Evolutionary conservation across 2,113 vertebrate species (phyloP), one percentile per base, ranked within the genome.

Genomic region (Haemorhous mexicanus): DNA sequence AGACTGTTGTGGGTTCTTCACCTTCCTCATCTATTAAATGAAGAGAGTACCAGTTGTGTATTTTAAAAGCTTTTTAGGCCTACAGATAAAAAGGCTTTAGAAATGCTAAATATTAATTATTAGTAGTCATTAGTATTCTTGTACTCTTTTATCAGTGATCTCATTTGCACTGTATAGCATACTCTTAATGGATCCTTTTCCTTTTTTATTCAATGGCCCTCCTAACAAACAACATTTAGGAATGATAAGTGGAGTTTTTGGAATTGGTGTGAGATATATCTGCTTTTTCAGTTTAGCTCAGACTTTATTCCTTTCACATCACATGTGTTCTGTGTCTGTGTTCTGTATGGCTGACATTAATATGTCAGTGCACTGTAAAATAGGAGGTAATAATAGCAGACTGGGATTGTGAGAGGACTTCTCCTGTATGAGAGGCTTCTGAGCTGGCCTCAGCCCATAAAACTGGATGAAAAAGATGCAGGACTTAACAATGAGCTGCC

Each of bases 31-130:
- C 78, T 79, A 12, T 41, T 91, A 91, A 78, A 58, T 76, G 50
- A 70, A 66, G 46, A 82, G 49, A 66, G 23, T 82, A 95, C 22
- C 47, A 23, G 35, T 73, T 80, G 43, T 8, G 1, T 76, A 59
- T 91, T 96, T 91, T 77, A 69, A 84, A 46, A 64, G 47, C 53
- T 69, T 94, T 91, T 77, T 59, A 77, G 81, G 78, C 39, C 37
- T 87, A 66, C 32, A 87, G 91, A 95, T 91, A 73, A 96, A 97
- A 95, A 93, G 46, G 70, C 84, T 93, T 93, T 94, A 95, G 87
- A 91, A 95, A 93, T 90, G 81, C 74, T 95, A 94, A 93, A 69
- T 91, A 94, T 95, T 96, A 94, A 86, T 96, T 94, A 90, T 91
- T 95, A 87, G 66, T 73, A 85, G 70, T 91, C 63, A 77, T 96